Percentiles rank a stretch among this genome's conserved stretches.
phyloP scores from a whole-genome alignment of 1,140 invertebrate species.

The Cheumatopsyche charites region DNA sequence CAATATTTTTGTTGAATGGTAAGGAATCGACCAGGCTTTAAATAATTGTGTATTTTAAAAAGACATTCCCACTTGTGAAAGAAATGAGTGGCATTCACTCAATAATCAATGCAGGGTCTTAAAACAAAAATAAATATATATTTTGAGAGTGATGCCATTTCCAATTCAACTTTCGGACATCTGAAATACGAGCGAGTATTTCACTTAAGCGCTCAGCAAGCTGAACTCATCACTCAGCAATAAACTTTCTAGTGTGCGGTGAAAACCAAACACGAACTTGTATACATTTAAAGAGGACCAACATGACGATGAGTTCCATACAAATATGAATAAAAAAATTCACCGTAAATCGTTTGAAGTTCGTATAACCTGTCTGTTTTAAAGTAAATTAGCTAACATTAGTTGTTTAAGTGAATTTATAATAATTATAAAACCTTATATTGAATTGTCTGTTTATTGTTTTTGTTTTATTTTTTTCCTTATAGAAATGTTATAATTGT shows the following conservation, averaged over 20 bases:
- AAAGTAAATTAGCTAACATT: constrained; percentile 42
- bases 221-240: constrained; percentile 46
- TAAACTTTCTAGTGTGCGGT: constrained; percentile 30
- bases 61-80: background rate
- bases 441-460: constrained; percentile 39
- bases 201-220: constrained; percentile 29
- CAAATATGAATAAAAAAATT: constrained; percentile 34
- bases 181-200: constrained; percentile 31
- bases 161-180: constrained; percentile 33
- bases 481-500: constrained; percentile 46
- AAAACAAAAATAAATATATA: constrained; percentile 47
- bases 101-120: constrained; percentile 48
- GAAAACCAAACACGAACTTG: constrained; percentile 32
- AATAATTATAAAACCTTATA: constrained; percentile 42
- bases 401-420: constrained; percentile 47
- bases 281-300: constrained; percentile 49
- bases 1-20: background rate
- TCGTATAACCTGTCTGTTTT: constrained; percentile 39
- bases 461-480: constrained; percentile 37
- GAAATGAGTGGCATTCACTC: constrained; percentile 46
- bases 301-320: constrained; percentile 48
- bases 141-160: constrained; percentile 47
- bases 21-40: constrained; percentile 28
- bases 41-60: background rate
- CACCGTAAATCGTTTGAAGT: constrained; percentile 39